Evolutionary conservation across 2,113 vertebrate species (phyloP), one percentile per base, ranked within the genome.

Genomic region (Fregetta grallaria): DNA sequence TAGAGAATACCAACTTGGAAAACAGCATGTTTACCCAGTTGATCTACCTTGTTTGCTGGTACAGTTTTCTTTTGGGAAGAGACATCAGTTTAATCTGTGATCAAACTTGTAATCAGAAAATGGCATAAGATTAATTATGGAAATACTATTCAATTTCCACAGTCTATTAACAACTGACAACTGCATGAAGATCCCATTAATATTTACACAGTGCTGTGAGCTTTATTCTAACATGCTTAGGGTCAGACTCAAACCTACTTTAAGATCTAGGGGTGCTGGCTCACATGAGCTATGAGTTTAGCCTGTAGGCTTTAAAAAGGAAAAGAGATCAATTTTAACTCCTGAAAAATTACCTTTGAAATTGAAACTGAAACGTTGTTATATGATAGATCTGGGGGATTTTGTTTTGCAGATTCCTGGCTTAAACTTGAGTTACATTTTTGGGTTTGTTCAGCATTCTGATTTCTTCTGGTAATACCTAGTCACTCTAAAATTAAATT

Each of bases 101-200:
- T 91, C 91, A 97, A 97, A 96, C 87, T 96, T 97, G 87, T 98
- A 98, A 98, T 98, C 98, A 95, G 84, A 98, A 97, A 97, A 95
- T 95, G 59, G 86, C 53, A 71, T 86, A 91, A 94, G 87, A 96
- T 97, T 97, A 97, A 97, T 98, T 98, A 97, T 97, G 95, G 68
- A 97, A 98, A 97, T 97, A 21, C 38, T 96, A 97, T 97, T 97
- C 76, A 76, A 93, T 97, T 98, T 98, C 84, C 94, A 90, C 81
- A 96, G 93, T 94, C 96, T 98, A 97, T 97, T 97, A 97, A 92
- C 86, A 96, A 92, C 62, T 95, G 86, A 93, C 92, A 98, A 96
- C 91, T 96, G 55, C 84, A 93, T 95, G 85, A 93, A 95, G 94
- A 96, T 77, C 49, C 75, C 47, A 94, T 96, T 96, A 97, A 97